Conservation (phyloP, 2,888 invertebrate species). For the Lydus trimaculatus region DNA sequence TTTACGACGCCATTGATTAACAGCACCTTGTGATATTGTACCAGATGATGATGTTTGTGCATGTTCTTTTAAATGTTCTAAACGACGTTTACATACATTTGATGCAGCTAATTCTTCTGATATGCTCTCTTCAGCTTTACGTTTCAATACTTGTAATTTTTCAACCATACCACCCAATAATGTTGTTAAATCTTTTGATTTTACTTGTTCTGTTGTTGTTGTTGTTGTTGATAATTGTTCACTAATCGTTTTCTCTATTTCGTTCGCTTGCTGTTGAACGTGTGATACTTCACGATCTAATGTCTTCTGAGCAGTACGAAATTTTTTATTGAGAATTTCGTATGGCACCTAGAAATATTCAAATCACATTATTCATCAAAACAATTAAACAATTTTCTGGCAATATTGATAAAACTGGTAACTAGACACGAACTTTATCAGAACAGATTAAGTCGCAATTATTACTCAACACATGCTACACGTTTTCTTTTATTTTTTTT, state of each 20-base stretch:
- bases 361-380: not conserved
- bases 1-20: slow-evolving; percentile 83
- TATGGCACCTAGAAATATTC: slow-evolving; percentile 82
- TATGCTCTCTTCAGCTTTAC: slow-evolving; percentile 94
- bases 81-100: slow-evolving; percentile 86
- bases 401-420: not conserved
- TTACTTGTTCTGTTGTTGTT: slow-evolving; percentile 56
- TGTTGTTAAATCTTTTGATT: slow-evolving; percentile 77
- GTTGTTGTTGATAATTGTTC: slow-evolving; percentile 56
- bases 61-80: slow-evolving; percentile 90
- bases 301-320: slow-evolving; percentile 92
- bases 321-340: slow-evolving; percentile 96
- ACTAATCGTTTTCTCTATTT: slow-evolving; percentile 76
- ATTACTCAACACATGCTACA: not conserved
- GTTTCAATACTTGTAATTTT: slow-evolving; percentile 85
- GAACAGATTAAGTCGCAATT: not conserved
- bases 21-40: slow-evolving; percentile 62
- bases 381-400: not conserved
- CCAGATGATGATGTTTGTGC: slow-evolving; percentile 61
- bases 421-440: not conserved
- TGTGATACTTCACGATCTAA: slow-evolving; percentile 93
- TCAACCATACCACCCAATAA: slow-evolving; percentile 89
- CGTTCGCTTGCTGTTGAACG: slow-evolving; percentile 79
- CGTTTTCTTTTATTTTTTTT: too few species aligned
- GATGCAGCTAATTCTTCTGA: slow-evolving; percentile 91